These are phyloP conservation scores for Dendroctonus valens DNA, from an alignment of 1,140 invertebrate species.

Conservation along the genomic window DNA sequence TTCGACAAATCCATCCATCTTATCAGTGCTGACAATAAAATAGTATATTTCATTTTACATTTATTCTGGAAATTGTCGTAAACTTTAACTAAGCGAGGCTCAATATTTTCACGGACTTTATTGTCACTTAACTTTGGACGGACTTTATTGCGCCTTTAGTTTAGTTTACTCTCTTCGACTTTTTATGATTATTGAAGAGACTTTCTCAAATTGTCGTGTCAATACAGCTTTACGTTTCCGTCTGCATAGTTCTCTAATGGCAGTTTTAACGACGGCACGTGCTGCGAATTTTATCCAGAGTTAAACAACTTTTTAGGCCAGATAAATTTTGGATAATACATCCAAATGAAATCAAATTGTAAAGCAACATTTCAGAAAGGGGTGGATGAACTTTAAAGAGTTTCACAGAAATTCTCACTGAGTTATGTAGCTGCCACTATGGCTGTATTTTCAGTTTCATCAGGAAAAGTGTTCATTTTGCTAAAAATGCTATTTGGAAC, in stretches of 20 bases:
- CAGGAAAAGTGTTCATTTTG: no score
- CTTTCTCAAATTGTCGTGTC: conserved; percentile 8
- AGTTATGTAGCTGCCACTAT: no score
- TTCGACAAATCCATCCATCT: neutral
- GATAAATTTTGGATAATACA: no score
- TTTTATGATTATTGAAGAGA: conserved; percentile 9
- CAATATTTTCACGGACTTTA: conserved; percentile 24
- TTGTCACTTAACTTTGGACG: conserved; percentile 20
- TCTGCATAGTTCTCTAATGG: neutral
- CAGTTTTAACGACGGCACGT: neutral
- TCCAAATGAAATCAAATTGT: no score
- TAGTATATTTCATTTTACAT: conserved; percentile 16
- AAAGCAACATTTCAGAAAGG: no score
- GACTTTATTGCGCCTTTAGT: conserved; percentile 14
- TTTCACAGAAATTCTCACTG: no score
- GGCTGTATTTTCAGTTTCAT: no score
- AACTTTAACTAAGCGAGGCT: conserved; percentile 11
- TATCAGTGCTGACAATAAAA: conserved; percentile 11
- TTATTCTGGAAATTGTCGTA: conserved; percentile 18
- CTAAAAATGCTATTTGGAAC: no score
- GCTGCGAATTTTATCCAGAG: neutral
- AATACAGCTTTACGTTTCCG: conserved; percentile 8
- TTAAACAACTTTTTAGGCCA: no score
- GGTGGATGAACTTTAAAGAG: no score
- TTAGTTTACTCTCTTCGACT: neutral